Evolutionary conservation across 1,140 invertebrate genomes (phyloP).

Genomic region (Micrasema longulum): DNA sequence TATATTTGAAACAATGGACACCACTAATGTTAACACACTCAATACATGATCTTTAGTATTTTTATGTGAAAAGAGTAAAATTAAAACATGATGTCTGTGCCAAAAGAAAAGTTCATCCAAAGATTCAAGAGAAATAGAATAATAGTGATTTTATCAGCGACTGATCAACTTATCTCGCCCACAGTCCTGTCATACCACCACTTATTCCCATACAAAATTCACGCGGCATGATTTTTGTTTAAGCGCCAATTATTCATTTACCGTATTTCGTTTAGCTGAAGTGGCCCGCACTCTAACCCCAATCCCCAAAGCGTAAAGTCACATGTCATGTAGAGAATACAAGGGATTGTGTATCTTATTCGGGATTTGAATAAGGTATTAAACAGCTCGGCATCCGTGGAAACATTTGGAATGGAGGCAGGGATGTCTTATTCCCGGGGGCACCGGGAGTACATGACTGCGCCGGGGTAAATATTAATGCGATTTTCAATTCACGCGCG

Average conservation of each 20-base stretch:
- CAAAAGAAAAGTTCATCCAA: no score
- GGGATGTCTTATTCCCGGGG: constrained; percentile 44
- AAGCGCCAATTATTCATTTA: constrained; percentile 56
- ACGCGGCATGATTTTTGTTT: constrained; percentile 55
- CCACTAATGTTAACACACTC: no score
- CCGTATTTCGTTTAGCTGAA: constrained; percentile 52
- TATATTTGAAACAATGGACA: no score
- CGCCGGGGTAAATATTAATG: constrained; percentile 53
- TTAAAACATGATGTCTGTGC: no score
- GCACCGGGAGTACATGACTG: constrained; percentile 40
- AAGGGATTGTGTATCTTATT: constrained; percentile 38
- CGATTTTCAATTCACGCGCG: constrained; percentile 49
- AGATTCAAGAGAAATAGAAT: no score
- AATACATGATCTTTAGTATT: no score
- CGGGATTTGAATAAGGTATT: constrained; percentile 36
- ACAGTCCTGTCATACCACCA: constrained; percentile 18
- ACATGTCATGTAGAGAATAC: neutral
- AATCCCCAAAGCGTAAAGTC: constrained; percentile 16
- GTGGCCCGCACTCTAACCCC: constrained; percentile 39
- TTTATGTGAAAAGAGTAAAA: no score
- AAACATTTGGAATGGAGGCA: constrained; percentile 12
- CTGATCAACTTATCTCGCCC: constrained; percentile 4
- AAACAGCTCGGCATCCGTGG: constrained; percentile 10
- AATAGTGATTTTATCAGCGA: no score
- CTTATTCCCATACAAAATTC: constrained; percentile 52